A percentile compares a stretch with the other conserved stretches of the same genome.
These are phyloP conservation scores for Lasioglossum baleicum DNA, from an alignment of 1,140 invertebrate genomes.

Conservation along the genomic window DNA sequence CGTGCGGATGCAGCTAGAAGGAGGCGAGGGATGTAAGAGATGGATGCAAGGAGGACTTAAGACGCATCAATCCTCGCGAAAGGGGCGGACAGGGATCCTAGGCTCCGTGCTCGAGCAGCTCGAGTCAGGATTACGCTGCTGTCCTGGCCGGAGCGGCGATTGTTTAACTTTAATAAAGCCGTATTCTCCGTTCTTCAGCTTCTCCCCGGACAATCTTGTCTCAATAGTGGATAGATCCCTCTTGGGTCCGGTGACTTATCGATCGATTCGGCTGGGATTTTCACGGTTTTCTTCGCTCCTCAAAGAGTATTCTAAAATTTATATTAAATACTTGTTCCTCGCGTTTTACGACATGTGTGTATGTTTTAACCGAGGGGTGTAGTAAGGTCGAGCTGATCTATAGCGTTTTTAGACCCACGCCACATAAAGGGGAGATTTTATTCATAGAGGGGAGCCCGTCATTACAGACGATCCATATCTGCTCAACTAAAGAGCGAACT, in stretches of 20 bases:
- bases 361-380: too few species aligned
- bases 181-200: conserved; percentile 5
- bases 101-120: conserved; percentile 44
- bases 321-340: too few species aligned
- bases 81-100: background rate
- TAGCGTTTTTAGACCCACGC: too few species aligned
- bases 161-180: conserved; percentile 53
- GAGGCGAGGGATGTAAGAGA: background rate
- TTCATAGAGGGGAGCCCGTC: too few species aligned
- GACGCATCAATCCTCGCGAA: conserved; percentile 1
- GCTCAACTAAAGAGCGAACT: too few species aligned
- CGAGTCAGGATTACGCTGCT: conserved; percentile 39
- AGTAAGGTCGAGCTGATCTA: too few species aligned
- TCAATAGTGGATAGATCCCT: background rate
- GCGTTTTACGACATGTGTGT: too few species aligned
- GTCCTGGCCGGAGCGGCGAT: conserved; percentile 29
- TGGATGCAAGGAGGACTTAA: background rate
- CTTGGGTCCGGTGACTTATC: background rate
- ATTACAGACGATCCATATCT: too few species aligned
- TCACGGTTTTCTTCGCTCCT: too few species aligned
- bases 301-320: too few species aligned
- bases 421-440: too few species aligned
- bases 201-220: background rate
- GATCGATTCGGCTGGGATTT: too few species aligned
- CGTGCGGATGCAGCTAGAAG: background rate